Conservation (phyloP, 2,113 vertebrate genomes). For the Xenopus laevis region DNA sequence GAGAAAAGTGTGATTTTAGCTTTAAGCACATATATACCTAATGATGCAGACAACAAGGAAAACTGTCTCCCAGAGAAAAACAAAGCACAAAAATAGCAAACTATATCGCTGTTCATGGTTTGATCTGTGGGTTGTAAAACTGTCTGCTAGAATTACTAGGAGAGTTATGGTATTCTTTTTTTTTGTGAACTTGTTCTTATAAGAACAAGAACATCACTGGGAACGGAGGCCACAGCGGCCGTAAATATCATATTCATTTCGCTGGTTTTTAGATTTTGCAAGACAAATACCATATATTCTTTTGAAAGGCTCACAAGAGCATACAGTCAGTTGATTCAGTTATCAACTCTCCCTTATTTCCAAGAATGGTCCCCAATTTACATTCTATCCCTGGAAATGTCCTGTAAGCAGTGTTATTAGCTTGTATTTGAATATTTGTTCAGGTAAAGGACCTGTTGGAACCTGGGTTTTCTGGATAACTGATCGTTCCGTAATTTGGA, state of each 20-base stretch:
- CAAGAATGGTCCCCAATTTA: no score
- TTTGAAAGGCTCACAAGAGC: no score
- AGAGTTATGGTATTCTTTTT: slow-evolving; percentile 32
- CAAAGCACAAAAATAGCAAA: not conserved
- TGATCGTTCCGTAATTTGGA: no score
- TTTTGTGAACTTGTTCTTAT: slow-evolving; percentile 35
- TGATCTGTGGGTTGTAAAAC: slow-evolving; percentile 35
- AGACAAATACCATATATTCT: slow-evolving; percentile 23
- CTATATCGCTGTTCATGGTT: slow-evolving; percentile 22
- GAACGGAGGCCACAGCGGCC: slow-evolving; percentile 30
- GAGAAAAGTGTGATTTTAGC: no score
- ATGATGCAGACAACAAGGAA: not conserved
- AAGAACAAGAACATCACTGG: slow-evolving; percentile 19
- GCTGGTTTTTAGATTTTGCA: slow-evolving; percentile 17
- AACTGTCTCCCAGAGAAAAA: slow-evolving; percentile 9
- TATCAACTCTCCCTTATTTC: no score
- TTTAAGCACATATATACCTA: no score
- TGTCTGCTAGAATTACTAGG: slow-evolving; percentile 28
- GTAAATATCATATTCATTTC: slow-evolving; percentile 41
- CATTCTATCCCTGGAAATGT: no score
- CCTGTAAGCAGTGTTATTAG: no score
- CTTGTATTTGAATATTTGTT: no score
- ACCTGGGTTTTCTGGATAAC: no score
- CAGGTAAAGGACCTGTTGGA: no score
- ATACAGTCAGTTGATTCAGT: no score